phyloP scores from a whole-genome alignment of 2,888 invertebrate species.

The Hemaris fuciformis region DNA sequence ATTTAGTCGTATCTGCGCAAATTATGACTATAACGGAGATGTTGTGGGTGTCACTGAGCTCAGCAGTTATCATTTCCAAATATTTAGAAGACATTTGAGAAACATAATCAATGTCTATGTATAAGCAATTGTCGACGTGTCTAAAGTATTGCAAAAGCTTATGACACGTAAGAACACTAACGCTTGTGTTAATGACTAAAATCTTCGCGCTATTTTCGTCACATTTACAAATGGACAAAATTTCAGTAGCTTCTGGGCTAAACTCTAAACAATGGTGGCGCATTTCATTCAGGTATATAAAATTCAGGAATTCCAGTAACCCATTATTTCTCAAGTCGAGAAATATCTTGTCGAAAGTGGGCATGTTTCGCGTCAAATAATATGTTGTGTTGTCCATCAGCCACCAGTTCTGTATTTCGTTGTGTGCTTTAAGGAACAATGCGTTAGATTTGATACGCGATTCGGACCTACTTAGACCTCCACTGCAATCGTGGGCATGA shows the following conservation, averaged over 20 bases:
- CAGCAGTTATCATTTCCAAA: not conserved
- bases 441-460: conserved; percentile 18
- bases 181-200: not conserved
- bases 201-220: not conserved
- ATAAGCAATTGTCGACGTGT: not conserved
- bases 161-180: not conserved
- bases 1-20: not conserved
- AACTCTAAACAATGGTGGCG: not conserved
- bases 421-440: conserved; percentile 22
- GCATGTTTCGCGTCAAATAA: not conserved
- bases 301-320: not conserved
- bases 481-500: not conserved
- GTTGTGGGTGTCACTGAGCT: not conserved
- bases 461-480: not conserved
- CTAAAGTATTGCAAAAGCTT: conserved; percentile 2
- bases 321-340: not conserved
- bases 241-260: conserved; percentile 7
- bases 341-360: not conserved
- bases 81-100: not conserved
- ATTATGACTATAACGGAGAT: conserved; percentile 3
- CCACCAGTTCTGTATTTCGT: conserved; percentile 25
- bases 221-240: not conserved
- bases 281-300: not conserved
- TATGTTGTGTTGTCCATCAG: conserved; percentile 2
- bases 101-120: conserved; percentile 4